Evolutionary conservation across 1,140 invertebrate species (phyloP), one percentile per base, ranked within the genome.

Genomic region (Nebria ingens): DNA sequence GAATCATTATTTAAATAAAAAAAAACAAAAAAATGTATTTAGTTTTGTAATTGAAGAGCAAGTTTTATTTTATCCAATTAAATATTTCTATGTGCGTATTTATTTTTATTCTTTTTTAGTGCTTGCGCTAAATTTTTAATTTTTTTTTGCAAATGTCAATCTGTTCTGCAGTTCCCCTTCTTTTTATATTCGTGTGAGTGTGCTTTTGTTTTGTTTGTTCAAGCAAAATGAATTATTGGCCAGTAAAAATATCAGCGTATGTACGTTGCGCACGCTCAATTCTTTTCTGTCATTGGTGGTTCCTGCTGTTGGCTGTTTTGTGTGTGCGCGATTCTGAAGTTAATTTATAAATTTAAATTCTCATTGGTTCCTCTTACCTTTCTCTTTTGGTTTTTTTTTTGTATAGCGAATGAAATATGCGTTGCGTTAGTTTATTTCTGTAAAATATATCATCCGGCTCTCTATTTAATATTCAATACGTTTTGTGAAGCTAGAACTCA

Each of bases 261-360:
- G 15, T 45, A 17, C 6, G 17, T 12, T 17, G 9, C 4, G 17
- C 40, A 45, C 40, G 40, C 15, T 45, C 40, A 9, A 11, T 45
- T 45, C 40, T 45, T 45, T 45, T 9, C 17, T 45, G 40, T 45
- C 40, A 45, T 45, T 45, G 40, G 40, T 17, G 40, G 3, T 45
- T n/a, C n/a, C n/a, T n/a, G n/a, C n/a, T n/a, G n/a, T n/a, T n/a
- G n/a, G n/a, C n/a, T 45, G 40, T 3, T 45, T 17, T 45, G 40
- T 45, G 40, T 17, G 4, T 45, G 4, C 3, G 40, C 9, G 9
- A 17, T 45, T 45, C 6, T 9, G 40, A 17, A 45, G 40, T 45
- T 45, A 45, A 45, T 45, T 45, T 45, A 45, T 45, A 45, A 45
- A 45, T 45, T 11, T 45, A 45, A 45, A 45, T 9, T 17, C 40